These are phyloP conservation scores for Dynastes maya DNA, from an alignment of 2,888 invertebrate species.

Conservation along the genomic window DNA sequence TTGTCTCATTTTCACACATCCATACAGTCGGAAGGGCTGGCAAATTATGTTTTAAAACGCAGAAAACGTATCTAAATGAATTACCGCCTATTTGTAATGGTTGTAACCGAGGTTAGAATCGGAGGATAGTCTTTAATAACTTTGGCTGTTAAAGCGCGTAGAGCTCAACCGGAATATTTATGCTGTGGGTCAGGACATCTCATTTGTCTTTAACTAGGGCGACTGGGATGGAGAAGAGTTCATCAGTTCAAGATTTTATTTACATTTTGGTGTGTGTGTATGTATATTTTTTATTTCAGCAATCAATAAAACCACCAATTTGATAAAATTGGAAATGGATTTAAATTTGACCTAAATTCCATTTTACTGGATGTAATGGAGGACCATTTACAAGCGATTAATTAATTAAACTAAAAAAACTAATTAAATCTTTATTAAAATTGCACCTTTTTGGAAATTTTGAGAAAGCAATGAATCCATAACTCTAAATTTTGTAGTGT, in stretches of 20 bases:
- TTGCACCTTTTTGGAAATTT: too few species aligned
- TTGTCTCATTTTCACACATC: conserved; percentile 3
- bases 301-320: not conserved
- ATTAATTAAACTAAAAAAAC: too few species aligned
- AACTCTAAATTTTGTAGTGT: too few species aligned
- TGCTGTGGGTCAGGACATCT: conserved; percentile 67
- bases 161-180: conserved; percentile 65
- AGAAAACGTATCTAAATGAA: conserved; percentile 60
- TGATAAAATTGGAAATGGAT: not conserved
- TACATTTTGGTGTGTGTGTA: not conserved
- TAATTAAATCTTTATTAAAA: too few species aligned
- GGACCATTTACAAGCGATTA: too few species aligned
- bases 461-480: too few species aligned
- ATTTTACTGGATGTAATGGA: too few species aligned
- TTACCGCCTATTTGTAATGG: conserved; percentile 65
- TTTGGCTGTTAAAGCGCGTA: conserved; percentile 60
- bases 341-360: not conserved
- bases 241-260: conserved; percentile 16
- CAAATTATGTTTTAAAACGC: conserved; percentile 35
- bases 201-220: conserved; percentile 63
- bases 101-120: conserved; percentile 65
- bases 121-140: conserved; percentile 67
- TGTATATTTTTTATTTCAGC: not conserved
- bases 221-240: not conserved
- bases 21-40: not conserved